Evolutionary conservation across 1,140 invertebrate species (phyloP).

Genomic region (Cyclina sinensis): DNA sequence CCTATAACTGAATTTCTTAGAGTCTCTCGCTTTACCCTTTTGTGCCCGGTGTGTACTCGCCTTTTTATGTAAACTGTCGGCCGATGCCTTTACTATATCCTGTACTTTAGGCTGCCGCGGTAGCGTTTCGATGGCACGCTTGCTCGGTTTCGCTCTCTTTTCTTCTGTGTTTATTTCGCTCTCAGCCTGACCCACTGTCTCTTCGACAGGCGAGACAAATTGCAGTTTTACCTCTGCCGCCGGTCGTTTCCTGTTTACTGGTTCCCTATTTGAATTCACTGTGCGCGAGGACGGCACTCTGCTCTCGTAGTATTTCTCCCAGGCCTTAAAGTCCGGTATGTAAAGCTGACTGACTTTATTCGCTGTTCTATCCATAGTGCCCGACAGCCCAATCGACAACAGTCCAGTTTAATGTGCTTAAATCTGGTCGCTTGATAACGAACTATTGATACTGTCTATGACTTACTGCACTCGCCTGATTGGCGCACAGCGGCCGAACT

Average conservation of each 20-base stretch:
- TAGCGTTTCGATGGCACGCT: neutral
- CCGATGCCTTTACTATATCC: neutral
- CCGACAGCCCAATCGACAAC: too few relatives aligned
- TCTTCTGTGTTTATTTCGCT: neutral
- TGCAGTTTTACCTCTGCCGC: constrained; percentile 9
- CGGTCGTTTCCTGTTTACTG: neutral
- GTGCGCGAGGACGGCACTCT: neutral
- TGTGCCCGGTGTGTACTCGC: neutral
- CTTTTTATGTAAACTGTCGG: neutral
- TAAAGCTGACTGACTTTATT: neutral
- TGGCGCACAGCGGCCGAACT: neutral
- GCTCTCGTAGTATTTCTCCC: neutral
- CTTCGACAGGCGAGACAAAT: neutral
- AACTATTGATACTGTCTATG: too few relatives aligned
- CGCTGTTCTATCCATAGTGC: neutral
- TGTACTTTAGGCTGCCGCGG: neutral
- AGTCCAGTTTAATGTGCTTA: too few relatives aligned
- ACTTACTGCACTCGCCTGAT: neutral
- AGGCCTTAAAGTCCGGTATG: constrained; percentile 4
- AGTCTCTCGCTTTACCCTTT: neutral
- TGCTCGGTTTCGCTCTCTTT: neutral
- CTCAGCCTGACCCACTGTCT: neutral
- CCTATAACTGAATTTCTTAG: neutral
- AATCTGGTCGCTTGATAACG: neutral
- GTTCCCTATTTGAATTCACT: neutral